Evolutionary conservation across 2,888 invertebrate genomes (phyloP), one percentile per base, ranked within the genome.

Genomic region (Dendrolimus houi): DNA sequence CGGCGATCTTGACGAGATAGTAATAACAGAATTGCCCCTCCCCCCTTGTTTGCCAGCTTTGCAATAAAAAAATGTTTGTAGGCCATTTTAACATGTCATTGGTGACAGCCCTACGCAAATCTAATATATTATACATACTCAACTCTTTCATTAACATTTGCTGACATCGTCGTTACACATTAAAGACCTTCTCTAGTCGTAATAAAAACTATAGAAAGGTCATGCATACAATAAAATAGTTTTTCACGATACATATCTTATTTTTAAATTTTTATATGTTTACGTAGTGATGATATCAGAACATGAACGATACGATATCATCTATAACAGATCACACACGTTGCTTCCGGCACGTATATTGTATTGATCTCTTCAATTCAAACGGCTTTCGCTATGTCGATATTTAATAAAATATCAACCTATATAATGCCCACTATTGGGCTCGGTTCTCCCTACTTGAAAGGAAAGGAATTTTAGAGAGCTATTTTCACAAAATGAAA

Each of bases 51-150:
- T 14, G 6, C 29, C 6, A 29, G 29, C 6, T 29, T 29, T 29
- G 29, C 3, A 6, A 29, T 29, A 29, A 29, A 29, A 17, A 29
- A 6, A 29, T 6, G 29, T 29, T 29, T 29, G 29, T 29, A 29
- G 29, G 29, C 6, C 6, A 29, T 29, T 3, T 29, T 29, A 29
- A 29, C 6, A 29, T 29, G 29, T 29, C 29, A 47, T 47, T 47
- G 1, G 47, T 47, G 47, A 62, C 55, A 55, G 12, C n/a, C n/a
- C 57, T 54, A 58, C 29, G 67, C 69, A 64, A 64, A 71, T 71
- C 83, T 83, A 83, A 86, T 85, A 83, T 84, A 85, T 85, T 85
- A 85, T 82, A 84, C 85, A 86, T 85, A 80, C 75, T 76, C 72
- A 70, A 70, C 65, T 75, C 47, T 58, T 62, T 63, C 60, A 63